Evolutionary conservation across 1,140 invertebrate genomes (phyloP).

Genomic region (Micrasema longulum): DNA sequence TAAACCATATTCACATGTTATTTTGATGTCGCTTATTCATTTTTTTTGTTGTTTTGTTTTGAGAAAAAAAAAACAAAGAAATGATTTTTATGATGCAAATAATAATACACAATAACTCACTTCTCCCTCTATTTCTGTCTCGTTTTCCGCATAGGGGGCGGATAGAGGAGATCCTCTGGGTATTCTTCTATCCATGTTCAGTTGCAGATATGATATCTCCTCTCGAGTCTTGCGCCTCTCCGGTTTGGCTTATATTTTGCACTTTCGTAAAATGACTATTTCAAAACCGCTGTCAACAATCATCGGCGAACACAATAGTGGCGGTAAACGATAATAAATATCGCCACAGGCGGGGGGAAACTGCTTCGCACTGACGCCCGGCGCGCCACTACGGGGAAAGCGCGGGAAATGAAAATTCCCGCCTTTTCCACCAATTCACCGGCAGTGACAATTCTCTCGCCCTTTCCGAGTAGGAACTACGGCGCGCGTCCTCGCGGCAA

Average conservation of each 20-base stretch:
- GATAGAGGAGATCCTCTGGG: background rate
- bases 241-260: slow-evolving; percentile 17
- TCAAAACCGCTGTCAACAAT: background rate
- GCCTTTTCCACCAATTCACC: slow-evolving; percentile 52
- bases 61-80: too few relatives aligned
- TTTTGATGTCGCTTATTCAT: slow-evolving; percentile 9
- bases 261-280: background rate
- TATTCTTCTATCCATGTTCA: slow-evolving; percentile 8
- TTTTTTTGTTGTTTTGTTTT: too few relatives aligned
- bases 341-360: too few relatives aligned
- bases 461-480: slow-evolving; percentile 65
- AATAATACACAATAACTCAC: too few relatives aligned
- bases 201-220: slow-evolving; percentile 19
- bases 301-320: background rate
- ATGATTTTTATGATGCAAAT: too few relatives aligned
- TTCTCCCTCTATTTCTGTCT: too few relatives aligned
- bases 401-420: slow-evolving; percentile 57
- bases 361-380: too few relatives aligned
- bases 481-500: slow-evolving; percentile 67
- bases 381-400: slow-evolving; percentile 38
- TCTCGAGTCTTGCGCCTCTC: slow-evolving; percentile 14
- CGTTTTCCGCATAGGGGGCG: too few relatives aligned
- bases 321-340: background rate
- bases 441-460: slow-evolving; percentile 62
- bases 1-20: slow-evolving; percentile 1